Evolutionary conservation across 2,888 invertebrate genomes (phyloP).

Genomic region (Horisme vitalbata): DNA sequence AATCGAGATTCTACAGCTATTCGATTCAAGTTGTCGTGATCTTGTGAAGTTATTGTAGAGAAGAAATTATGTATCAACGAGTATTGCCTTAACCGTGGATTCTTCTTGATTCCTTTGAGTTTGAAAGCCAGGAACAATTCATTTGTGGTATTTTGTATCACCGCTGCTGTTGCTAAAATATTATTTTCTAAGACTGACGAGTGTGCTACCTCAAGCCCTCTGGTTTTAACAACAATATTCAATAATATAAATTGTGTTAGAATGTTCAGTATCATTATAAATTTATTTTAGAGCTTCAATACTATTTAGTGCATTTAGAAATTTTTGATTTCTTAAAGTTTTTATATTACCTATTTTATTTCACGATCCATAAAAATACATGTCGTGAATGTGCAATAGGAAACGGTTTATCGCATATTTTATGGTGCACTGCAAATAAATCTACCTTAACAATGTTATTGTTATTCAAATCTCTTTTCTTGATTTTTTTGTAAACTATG

Average conservation of each 20-base stretch:
- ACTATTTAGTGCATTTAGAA: neutral
- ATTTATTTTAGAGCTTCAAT: neutral
- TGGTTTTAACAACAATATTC: slow-evolving; percentile 19
- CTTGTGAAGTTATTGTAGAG: slow-evolving; percentile 46
- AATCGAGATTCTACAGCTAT: slow-evolving; percentile 47
- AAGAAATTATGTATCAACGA: slow-evolving; percentile 54
- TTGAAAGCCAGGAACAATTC: slow-evolving; percentile 49
- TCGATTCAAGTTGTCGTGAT: slow-evolving; percentile 47
- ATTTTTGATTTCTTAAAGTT: neutral
- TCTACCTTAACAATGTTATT: neutral
- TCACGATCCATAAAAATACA: neutral
- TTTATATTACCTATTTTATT: neutral
- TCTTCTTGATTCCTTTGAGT: slow-evolving; percentile 37
- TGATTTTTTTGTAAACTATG: slow-evolving; percentile 10
- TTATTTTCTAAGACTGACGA: slow-evolving; percentile 39
- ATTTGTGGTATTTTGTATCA: slow-evolving; percentile 47
- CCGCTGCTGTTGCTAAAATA: slow-evolving; percentile 41
- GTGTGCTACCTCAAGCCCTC: slow-evolving; percentile 41
- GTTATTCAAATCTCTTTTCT: neutral
- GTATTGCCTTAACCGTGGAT: slow-evolving; percentile 45
- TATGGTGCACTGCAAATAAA: slow-evolving; percentile 5
- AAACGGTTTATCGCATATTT: slow-evolving; percentile 6
- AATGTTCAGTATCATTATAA: slow-evolving; percentile 17
- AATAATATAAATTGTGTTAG: slow-evolving; percentile 31
- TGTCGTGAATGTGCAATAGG: neutral